Conservation (phyloP, 2,797 vertebrate species). For the Garrulus glandarius region DNA sequence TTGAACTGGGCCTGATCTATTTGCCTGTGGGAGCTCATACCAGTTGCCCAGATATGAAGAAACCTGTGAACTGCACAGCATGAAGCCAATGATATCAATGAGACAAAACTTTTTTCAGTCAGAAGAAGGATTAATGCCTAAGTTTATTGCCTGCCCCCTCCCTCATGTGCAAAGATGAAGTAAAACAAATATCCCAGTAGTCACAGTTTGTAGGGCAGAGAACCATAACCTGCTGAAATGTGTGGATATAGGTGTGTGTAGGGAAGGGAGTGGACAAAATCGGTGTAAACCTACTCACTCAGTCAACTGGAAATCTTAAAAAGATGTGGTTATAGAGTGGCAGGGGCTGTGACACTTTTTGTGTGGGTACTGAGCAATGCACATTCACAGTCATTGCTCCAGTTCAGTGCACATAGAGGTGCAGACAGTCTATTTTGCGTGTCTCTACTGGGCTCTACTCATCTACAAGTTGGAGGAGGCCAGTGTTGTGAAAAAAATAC, state of each 20-base stretch:
- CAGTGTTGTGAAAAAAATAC: not conserved
- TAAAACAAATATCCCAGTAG: not conserved
- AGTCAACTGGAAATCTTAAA: not conserved
- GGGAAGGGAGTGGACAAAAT: not conserved
- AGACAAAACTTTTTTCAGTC: not conserved
- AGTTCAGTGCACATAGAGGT: not conserved
- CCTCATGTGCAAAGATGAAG: not conserved
- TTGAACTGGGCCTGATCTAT: not conserved
- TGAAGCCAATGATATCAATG: not conserved
- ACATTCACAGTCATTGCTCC: not conserved
- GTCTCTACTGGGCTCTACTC: not conserved
- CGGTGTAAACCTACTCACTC: not conserved
- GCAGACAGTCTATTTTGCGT: not conserved
- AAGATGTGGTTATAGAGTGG: not conserved
- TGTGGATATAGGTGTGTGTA: not conserved
- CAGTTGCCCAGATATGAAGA: not conserved
- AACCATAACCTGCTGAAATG: not conserved
- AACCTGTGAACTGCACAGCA: not conserved
- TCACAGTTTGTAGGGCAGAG: not conserved
- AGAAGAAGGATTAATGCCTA: not conserved
- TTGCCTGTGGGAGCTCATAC: not conserved
- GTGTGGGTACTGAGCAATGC: no score
- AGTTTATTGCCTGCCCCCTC: not conserved
- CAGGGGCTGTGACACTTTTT: no score
- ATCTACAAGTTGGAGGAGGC: not conserved